Conservation (phyloP, 2,797 vertebrate species). For the Enteromius fasciolatus region DNA sequence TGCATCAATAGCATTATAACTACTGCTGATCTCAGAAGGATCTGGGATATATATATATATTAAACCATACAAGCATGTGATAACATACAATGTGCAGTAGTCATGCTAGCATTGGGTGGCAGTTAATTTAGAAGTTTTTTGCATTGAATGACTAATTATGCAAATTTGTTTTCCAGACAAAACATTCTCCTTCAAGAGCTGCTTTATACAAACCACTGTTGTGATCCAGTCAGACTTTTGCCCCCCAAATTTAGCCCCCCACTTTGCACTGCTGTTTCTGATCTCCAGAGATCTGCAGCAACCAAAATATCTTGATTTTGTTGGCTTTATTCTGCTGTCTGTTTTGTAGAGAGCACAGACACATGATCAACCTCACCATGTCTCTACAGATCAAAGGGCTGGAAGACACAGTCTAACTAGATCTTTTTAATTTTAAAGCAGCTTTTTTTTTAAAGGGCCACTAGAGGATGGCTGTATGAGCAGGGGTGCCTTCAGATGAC, state of each 20-base stretch:
- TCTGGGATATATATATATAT: neutral
- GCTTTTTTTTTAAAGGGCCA: too few relatives aligned
- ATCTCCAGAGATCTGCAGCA: neutral
- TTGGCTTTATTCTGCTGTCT: neutral
- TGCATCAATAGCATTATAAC: neutral
- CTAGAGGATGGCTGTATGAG: too few relatives aligned
- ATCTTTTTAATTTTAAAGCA: too few relatives aligned
- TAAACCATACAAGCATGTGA: neutral
- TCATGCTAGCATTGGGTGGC: neutral
- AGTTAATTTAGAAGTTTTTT: neutral
- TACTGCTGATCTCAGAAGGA: neutral
- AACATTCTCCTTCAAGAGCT: neutral
- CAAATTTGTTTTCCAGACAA: neutral
- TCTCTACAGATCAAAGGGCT: constrained; percentile 9
- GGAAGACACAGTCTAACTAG: neutral
- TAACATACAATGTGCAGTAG: neutral
- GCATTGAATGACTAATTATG: neutral
- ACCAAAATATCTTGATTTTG: constrained; percentile 25
- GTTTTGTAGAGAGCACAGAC: neutral
- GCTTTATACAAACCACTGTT: neutral
- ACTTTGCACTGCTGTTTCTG: neutral
- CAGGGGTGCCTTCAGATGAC: too few relatives aligned
- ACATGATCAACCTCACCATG: neutral
- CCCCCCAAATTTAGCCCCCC: neutral
- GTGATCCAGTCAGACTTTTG: constrained; percentile 1